Conservation (phyloP, 2,888 invertebrate species). For the Drosophila atripex region DNA sequence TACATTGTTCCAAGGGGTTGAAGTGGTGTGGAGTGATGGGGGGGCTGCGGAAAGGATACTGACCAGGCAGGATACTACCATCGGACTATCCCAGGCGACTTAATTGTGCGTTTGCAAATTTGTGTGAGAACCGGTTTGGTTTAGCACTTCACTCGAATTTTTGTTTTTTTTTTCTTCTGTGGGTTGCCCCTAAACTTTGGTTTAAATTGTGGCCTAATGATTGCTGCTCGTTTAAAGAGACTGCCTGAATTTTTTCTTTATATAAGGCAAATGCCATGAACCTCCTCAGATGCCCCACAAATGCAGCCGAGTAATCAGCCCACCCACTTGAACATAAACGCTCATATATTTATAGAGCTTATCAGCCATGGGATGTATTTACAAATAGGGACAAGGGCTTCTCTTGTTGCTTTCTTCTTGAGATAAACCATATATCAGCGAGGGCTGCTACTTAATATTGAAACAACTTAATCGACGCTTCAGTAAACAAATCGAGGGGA, state of each 20-base stretch:
- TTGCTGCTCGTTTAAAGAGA: neutral
- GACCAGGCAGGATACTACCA: conserved; percentile 19
- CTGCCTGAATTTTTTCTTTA: neutral
- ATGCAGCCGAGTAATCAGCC: conserved; percentile 25
- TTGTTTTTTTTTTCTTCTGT: neutral
- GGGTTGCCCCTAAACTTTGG: neutral
- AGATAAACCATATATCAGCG: conserved; percentile 29
- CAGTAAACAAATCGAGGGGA: conserved; percentile 35
- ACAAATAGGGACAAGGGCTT: conserved; percentile 28
- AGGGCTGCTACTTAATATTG: conserved; percentile 50
- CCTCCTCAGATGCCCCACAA: conserved; percentile 41
- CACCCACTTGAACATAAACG: conserved; percentile 6
- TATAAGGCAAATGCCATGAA: conserved; percentile 38
- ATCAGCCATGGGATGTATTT: conserved; percentile 7
- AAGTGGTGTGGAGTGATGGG: conserved; percentile 36
- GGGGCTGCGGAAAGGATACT: neutral
- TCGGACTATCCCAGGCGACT: conserved; percentile 54
- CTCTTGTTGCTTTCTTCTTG: conserved; percentile 10
- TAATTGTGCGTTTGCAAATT: conserved; percentile 74
- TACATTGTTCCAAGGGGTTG: conserved; percentile 8
- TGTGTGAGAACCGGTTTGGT: conserved; percentile 57
- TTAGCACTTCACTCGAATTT: neutral
- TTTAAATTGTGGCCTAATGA: conserved; percentile 2
- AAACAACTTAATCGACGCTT: conserved; percentile 73
- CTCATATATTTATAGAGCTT: conserved; percentile 2